Evolutionary conservation across 2,113 vertebrate species (phyloP).

Genomic region (Tamias sibiricus): DNA sequence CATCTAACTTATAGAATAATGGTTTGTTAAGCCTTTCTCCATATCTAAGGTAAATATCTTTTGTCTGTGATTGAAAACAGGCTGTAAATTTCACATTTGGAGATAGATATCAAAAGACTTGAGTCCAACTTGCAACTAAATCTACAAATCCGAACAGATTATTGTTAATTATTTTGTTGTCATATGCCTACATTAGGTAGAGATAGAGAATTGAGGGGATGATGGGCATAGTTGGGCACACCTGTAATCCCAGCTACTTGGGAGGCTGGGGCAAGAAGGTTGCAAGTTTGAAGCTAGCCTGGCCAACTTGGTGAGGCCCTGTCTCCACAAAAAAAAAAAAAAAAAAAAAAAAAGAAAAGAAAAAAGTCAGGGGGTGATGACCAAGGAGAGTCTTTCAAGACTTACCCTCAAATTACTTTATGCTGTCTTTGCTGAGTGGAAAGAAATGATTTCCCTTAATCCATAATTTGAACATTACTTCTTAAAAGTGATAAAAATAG

Average conservation of each 20-base stretch:
- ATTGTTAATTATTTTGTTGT: background rate
- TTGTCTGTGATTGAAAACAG: background rate
- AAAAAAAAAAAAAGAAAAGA: too few relatives aligned
- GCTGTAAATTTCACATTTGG: background rate
- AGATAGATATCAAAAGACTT: background rate
- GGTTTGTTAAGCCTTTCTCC: background rate
- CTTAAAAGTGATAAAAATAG: conserved; percentile 76
- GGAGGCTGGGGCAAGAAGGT: too few relatives aligned
- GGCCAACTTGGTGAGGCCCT: too few relatives aligned
- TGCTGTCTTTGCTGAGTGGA: conserved; percentile 53
- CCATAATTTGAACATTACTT: conserved; percentile 70
- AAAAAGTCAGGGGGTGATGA: background rate
- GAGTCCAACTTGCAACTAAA: background rate
- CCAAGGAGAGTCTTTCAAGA: background rate
- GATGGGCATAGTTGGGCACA: too few relatives aligned
- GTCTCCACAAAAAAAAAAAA: too few relatives aligned
- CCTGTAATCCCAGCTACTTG: too few relatives aligned
- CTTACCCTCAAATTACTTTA: conserved; percentile 23
- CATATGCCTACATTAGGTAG: background rate
- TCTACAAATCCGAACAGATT: conserved; percentile 9
- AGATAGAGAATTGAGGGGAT: background rate
- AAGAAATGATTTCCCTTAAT: conserved; percentile 66
- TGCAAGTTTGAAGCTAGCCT: too few relatives aligned
- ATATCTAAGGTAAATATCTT: conserved; percentile 3
- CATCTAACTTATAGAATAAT: conserved; percentile 49